Evolutionary conservation across 1,140 invertebrate genomes (phyloP).

Genomic region (Anagrus nilaparvatae): DNA sequence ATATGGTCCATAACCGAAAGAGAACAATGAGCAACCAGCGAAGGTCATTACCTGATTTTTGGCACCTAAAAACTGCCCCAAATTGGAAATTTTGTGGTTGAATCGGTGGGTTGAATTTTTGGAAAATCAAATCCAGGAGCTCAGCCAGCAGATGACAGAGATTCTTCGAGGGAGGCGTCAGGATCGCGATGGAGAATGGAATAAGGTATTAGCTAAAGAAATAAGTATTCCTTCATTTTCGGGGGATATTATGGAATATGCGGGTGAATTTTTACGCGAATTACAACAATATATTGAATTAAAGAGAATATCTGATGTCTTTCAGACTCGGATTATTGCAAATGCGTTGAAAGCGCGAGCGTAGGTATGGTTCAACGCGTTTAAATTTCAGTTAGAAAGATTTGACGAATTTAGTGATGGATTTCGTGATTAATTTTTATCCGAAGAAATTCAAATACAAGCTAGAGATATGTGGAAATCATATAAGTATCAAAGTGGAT

Average conservation of each 20-base stretch:
- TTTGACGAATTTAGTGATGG: background rate
- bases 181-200: no score
- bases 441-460: background rate
- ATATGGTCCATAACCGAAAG: no score
- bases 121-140: no score
- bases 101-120: no score
- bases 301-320: background rate
- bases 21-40: no score
- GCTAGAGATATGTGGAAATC: background rate
- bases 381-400: background rate
- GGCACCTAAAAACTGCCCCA: no score
- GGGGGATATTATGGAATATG: background rate
- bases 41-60: no score
- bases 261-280: background rate
- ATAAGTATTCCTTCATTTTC: no score
- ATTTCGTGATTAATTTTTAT: background rate
- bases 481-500: background rate
- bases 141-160: no score
- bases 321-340: background rate
- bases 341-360: background rate
- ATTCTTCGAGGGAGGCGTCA: no score
- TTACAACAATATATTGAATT: background rate
- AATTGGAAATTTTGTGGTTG: no score
- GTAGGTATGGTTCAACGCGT: background rate
- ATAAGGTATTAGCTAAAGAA: no score